Evolutionary conservation across 1,140 invertebrate genomes (phyloP), one percentile per base, ranked within the genome.

Genomic region (Drosophila sp.): DNA sequence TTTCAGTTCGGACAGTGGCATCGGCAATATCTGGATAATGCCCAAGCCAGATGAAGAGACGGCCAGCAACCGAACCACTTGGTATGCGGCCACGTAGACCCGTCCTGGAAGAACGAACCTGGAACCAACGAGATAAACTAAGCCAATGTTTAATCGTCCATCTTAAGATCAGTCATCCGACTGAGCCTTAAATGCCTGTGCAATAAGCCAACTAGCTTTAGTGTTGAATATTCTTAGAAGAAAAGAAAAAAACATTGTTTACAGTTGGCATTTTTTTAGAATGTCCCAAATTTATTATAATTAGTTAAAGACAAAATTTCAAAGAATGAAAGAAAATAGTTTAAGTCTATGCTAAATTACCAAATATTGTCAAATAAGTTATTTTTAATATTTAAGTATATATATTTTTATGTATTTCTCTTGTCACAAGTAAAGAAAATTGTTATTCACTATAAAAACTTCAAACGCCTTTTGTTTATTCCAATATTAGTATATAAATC

Each of bases 1-100:
- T 34, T 91, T 91, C n/a, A 91, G 90, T 13, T 77, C 90, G 16
- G 90, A 91, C 50, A 91, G 90, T 43, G 90, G 90, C 16, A 91
- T 91, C 18, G 90, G 90, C 0, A 91, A 91, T 32, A 91, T 91
- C 6, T 91, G 90, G 90, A 65, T 72, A 53, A 67, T 91, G 72
- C 90, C 90, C 6, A 91, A 89, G 6, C 71, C 90, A 3, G 90
- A 91, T 1, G 78, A 76, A 32, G 90, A 91, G 0, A 54, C 72
- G 1, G 53, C 45, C 38, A 75, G 71, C 32, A 82, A 90, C 73
- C 83, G 83, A 1, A 78, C 87, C 4, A 91, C 90, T 7, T 91
- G 90, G 90, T 91, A 91, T 73, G 83, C 90, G 0, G 72, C 74
- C 34, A 18, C 67, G 8, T 81, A 82, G 41, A 27, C 5, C 7